phyloP scores from a whole-genome alignment of 2,797 vertebrate genomes.

The Amniataba percoides region DNA sequence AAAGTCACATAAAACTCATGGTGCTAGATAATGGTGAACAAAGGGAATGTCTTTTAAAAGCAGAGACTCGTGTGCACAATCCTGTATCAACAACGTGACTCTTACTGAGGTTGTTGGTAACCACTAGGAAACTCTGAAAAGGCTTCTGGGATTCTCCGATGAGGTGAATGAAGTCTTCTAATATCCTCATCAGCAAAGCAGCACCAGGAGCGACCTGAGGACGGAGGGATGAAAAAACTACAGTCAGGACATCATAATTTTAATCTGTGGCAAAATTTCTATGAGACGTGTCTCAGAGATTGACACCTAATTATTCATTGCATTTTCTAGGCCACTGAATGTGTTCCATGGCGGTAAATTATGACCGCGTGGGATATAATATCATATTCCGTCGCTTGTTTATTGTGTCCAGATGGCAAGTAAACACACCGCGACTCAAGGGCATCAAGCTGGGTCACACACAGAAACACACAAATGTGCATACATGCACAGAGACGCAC shows the following conservation, averaged over 20 bases:
- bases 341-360: constrained; percentile 44
- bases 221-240: constrained; percentile 7
- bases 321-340: constrained; percentile 34
- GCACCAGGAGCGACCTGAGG: constrained; percentile 94
- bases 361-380: constrained; percentile 30
- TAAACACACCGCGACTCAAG: constrained; percentile 60
- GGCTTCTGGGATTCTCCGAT: constrained; percentile 96
- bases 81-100: constrained; percentile 14
- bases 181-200: constrained; percentile 93
- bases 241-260: constrained; percentile 5
- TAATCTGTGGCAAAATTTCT: constrained; percentile 9
- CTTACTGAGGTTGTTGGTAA: constrained; percentile 97
- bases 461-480: constrained; percentile 18
- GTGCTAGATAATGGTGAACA: no score
- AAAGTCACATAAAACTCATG: constrained; percentile 28
- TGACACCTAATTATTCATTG: constrained; percentile 43
- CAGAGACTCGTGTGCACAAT: background rate
- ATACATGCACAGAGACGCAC: constrained; percentile 4
- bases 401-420: constrained; percentile 70
- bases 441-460: constrained; percentile 48
- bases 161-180: constrained; percentile 98
- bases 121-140: constrained; percentile 96
- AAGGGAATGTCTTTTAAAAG: background rate
- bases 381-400: constrained; percentile 48
- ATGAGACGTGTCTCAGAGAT: background rate